Evolutionary conservation across 2,888 invertebrate species (phyloP).

Genomic region (Dicyrtomina minuta): DNA sequence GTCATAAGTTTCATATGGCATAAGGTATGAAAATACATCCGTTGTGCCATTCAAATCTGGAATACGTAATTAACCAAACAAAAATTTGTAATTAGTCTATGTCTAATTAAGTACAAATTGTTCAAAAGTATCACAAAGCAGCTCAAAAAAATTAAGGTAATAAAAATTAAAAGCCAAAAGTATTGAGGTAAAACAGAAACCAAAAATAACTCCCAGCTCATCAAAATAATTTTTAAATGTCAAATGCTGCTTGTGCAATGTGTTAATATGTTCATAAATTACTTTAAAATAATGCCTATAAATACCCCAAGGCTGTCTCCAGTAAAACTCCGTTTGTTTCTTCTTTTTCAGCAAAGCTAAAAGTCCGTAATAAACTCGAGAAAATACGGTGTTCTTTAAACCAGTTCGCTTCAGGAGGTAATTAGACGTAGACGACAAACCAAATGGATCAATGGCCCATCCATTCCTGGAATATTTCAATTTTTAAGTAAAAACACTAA

Average conservation of each 20-base stretch:
- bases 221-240: too few relatives aligned
- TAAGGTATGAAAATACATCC: slow-evolving; percentile 70
- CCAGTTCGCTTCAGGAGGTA: slow-evolving; percentile 78
- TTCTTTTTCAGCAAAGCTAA: slow-evolving; percentile 85
- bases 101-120: too few relatives aligned
- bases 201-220: too few relatives aligned
- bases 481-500: too few relatives aligned
- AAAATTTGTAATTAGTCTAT: neutral
- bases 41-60: neutral
- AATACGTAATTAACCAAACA: neutral
- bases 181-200: neutral
- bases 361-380: slow-evolving; percentile 89
- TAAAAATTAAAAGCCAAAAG: neutral
- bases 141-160: too few relatives aligned
- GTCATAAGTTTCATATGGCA: slow-evolving; percentile 99
- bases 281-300: neutral
- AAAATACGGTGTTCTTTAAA: slow-evolving; percentile 78
- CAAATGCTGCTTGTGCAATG: too few relatives aligned
- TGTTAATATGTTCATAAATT: too few relatives aligned
- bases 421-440: slow-evolving; percentile 82
- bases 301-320: slow-evolving; percentile 91
- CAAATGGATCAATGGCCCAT: slow-evolving; percentile 95
- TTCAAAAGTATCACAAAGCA: too few relatives aligned
- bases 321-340: slow-evolving; percentile 85
- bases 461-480: slow-evolving; percentile 59